Evolutionary conservation across 2,797 vertebrate genomes (phyloP), one percentile per base, ranked within the genome.

Genomic region (Chelonia mydas): DNA sequence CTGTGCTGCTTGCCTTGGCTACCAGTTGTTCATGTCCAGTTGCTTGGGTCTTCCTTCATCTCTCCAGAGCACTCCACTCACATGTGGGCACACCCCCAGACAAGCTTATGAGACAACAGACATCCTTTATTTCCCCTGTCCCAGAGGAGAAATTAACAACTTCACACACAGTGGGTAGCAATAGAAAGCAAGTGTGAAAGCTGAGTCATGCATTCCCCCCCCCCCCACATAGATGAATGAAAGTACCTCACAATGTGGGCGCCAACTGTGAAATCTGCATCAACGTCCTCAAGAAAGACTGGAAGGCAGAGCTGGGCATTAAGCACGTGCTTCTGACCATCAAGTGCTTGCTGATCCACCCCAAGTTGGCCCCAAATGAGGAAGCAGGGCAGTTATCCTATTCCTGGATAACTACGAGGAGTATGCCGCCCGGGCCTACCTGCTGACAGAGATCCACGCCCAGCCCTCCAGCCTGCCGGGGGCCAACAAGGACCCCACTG

Each of bases 331-430:
- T 41, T 41, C 41, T 41, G 99, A 99, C 99, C 79, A 99, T 99
- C 98, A 99, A 99, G 98, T 99, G 99, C 98, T 99, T 99, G 97
- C 98, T 99, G 97, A 99, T 99, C 97, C 99, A 99, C 95, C 99
- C 99, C 0, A 99, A 99, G 97, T 99, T 99, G 0, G 41, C 41
- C 41, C 41, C 41, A 5, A 41, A 41, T 41, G 41, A 41, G 41
- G 41, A 41, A 41, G 41, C 41, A 41, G 41, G 41, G 41, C 41
- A 41, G n/a, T n/a, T n/a, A n/a, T n/a, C 41, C 41, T 41, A 41
- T 41, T 41, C 41, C 41, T 41, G 41, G 41, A 41, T 41, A 41
- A 41, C 41, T 41, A 41, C 5, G 41, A 41, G 41, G 41, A 41
- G 41, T 41, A 41, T 41, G 41, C 41, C 41, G 41, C 5, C 41